These are phyloP conservation scores for Macropis europaea DNA, from an alignment of 2,888 invertebrate species.

Conservation along the genomic window DNA sequence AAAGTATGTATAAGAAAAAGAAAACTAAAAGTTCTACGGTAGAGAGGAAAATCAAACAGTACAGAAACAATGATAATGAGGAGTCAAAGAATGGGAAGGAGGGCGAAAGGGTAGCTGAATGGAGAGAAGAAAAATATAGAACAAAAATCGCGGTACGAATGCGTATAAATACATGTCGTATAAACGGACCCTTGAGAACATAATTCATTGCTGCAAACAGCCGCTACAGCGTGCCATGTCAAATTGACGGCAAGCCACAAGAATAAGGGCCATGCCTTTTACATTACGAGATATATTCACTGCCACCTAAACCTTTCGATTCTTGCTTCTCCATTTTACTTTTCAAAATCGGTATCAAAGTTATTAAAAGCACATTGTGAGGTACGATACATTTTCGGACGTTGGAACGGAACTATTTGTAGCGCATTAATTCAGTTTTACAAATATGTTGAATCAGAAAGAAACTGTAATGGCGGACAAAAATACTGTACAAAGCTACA, in stretches of 20 bases:
- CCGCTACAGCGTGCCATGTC: slow-evolving; percentile 70
- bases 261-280: slow-evolving; percentile 18
- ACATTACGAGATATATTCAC: slow-evolving; percentile 7
- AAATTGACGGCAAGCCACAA: slow-evolving; percentile 67
- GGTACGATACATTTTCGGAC: too few species aligned
- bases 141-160: slow-evolving; percentile 29
- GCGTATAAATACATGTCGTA: slow-evolving; percentile 65
- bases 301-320: background rate
- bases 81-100: background rate
- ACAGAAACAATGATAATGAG: background rate
- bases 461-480: too few species aligned
- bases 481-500: too few species aligned
- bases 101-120: background rate
- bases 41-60: background rate
- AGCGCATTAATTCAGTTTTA: too few species aligned
- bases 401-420: too few species aligned
- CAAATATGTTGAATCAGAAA: too few species aligned
- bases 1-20: too few species aligned
- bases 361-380: too few species aligned
- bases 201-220: slow-evolving; percentile 74
- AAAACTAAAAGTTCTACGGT: background rate
- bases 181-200: slow-evolving; percentile 71
- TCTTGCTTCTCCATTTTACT: background rate
- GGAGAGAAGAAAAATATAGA: slow-evolving; percentile 1
- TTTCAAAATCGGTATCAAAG: too few species aligned